A percentile compares a stretch with the other conserved stretches of the same genome.
Evolutionary conservation across 2,113 vertebrate genomes (phyloP).

Genomic region (Myiopsitta monachus): DNA sequence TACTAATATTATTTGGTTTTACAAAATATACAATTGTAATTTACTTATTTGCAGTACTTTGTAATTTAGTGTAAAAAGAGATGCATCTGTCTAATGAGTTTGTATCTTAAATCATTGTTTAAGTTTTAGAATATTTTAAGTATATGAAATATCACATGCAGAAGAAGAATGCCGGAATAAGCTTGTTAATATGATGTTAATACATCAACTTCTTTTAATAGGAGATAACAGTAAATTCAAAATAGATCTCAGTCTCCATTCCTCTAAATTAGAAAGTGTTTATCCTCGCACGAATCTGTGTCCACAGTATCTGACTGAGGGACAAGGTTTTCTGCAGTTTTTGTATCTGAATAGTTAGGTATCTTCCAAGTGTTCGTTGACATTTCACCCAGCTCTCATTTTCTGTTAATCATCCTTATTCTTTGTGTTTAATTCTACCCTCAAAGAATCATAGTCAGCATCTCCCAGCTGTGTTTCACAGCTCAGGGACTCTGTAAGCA

Average conservation of each 20-base stretch:
- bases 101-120: neutral
- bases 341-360: neutral
- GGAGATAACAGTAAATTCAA: neutral
- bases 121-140: neutral
- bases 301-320: neutral
- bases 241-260: neutral
- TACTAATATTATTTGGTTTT: neutral
- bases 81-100: neutral
- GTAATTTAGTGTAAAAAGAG: neutral
- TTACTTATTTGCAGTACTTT: neutral
- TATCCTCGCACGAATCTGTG: neutral
- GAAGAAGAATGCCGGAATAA: neutral
- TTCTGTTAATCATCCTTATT: neutral
- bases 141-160: neutral
- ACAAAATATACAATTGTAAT: neutral
- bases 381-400: neutral
- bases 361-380: neutral
- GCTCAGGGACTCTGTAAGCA: neutral
- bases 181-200: neutral
- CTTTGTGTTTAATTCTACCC: neutral
- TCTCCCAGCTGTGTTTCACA: neutral
- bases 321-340: neutral
- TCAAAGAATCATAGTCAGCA: neutral
- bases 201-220: neutral
- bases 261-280: neutral